These are phyloP conservation scores for Coryphaenoides rupestris DNA, from an alignment of 2,113 vertebrate genomes.

Conservation along the genomic window DNA sequence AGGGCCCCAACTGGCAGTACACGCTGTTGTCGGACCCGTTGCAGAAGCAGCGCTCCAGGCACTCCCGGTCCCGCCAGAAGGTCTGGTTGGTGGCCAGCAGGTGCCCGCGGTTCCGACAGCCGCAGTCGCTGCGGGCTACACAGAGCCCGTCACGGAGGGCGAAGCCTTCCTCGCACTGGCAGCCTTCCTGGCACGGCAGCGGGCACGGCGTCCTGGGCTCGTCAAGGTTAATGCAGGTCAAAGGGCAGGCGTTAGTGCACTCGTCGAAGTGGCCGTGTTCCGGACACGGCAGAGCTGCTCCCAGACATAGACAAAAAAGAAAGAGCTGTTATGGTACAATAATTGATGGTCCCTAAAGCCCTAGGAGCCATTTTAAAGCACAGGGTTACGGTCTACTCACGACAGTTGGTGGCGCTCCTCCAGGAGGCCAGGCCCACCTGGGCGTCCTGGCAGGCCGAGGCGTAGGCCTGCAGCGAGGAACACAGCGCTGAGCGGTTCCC, in stretches of 20 bases:
- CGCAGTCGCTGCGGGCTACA: slow-evolving; percentile 83
- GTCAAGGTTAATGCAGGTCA: slow-evolving; percentile 84
- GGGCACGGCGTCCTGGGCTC: slow-evolving; percentile 77
- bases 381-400: slow-evolving; percentile 76
- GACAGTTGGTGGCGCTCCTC: slow-evolving; percentile 90
- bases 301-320: background rate
- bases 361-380: background rate
- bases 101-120: slow-evolving; percentile 84
- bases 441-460: slow-evolving; percentile 86
- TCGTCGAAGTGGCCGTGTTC: slow-evolving; percentile 96
- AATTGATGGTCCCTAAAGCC: no score
- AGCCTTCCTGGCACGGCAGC: slow-evolving; percentile 85
- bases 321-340: no score
- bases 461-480: slow-evolving; percentile 88
- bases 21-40: slow-evolving; percentile 92
- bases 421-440: slow-evolving; percentile 84
- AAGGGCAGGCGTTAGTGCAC: slow-evolving; percentile 81
- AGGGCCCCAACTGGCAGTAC: slow-evolving; percentile 84
- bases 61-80: slow-evolving; percentile 94
- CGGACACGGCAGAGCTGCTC: slow-evolving; percentile 85
- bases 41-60: slow-evolving; percentile 94
- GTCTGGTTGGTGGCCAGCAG: slow-evolving; percentile 88
- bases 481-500: slow-evolving; percentile 90
- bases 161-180: slow-evolving; percentile 88
- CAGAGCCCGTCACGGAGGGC: slow-evolving; percentile 80